A percentile compares a stretch with the other conserved stretches of the same genome.
Evolutionary conservation across 2,113 vertebrate genomes (phyloP).

Genomic region (Panthera tigris): DNA sequence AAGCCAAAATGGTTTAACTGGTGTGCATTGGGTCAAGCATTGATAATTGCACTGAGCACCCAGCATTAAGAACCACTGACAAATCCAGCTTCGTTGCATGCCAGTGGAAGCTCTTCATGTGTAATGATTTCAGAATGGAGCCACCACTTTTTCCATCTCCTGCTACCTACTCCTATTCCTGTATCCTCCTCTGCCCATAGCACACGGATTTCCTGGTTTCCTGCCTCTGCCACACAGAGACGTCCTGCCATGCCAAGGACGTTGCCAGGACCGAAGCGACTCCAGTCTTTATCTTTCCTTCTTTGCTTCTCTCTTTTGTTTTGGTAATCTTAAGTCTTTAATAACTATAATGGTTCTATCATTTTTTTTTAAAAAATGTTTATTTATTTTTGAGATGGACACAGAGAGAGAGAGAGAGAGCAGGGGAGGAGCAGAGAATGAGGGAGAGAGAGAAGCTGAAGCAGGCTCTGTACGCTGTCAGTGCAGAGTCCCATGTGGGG

Average conservation of each 20-base stretch:
- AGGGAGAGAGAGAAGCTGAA: too few relatives aligned
- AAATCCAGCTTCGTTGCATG: not conserved
- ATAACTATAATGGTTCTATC: not conserved
- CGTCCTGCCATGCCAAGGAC: too few relatives aligned
- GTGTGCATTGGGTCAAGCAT: not conserved
- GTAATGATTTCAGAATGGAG: too few relatives aligned
- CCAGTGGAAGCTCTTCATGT: accelerated
- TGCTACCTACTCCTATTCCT: accelerated
- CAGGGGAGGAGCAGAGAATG: too few relatives aligned
- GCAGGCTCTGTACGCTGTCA: too few relatives aligned
- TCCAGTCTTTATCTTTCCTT: not conserved
- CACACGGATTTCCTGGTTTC: not conserved
- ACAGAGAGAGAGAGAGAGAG: too few relatives aligned
- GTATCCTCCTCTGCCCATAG: not conserved
- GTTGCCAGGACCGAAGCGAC: too few relatives aligned
- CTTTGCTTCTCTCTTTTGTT: not conserved
- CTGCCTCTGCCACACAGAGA: not conserved
- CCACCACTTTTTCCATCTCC: not conserved
- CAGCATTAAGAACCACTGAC: not conserved
- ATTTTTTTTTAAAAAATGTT: not conserved
- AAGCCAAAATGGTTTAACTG: not conserved
- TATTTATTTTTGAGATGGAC: too few relatives aligned
- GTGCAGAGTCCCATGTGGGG: too few relatives aligned
- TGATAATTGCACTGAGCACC: not conserved
- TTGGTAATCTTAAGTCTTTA: not conserved